Base-by-base conservation (phyloP, 2,888 invertebrate genomes). In the Molorchus minor region DNA sequence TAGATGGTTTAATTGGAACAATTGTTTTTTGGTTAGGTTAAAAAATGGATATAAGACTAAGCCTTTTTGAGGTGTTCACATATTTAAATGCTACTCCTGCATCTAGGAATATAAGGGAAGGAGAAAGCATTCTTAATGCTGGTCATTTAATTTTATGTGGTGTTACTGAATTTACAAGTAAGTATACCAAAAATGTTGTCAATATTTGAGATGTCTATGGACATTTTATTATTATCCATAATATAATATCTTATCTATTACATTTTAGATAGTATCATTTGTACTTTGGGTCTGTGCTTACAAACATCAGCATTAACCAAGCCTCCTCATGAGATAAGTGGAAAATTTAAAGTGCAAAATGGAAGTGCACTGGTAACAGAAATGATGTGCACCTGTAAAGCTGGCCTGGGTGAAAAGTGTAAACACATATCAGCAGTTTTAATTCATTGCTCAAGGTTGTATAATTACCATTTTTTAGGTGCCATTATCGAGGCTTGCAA, bases 141-240 rank as follows among this genome's bases (percentile, higher is more conserved):
- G n/a, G 38, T n/a, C 4, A 38, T n/a, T 38, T 38, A 38, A 17
- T 38, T 38, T 38, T 38, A 19, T 38, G 38, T 38, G 38, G 38
- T 17, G 19, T 38, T 8, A 38, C 38, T 8, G 8, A 38, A 17
- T 16, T 16, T 38, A 17, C 16, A 17, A 19, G 38, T 38, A 38
- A 38, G 17, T 3, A 3, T 16, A 17, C 10, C 8, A 38, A 17
- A 17, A 15, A 12, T 38, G 13, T 38, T 38, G 16, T 38, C 19
- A 16, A 8, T 38, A 19, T 38, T n/a, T n/a, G n/a, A n/a, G n/a
- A n/a, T n/a, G n/a, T n/a, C n/a, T n/a, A n/a, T n/a, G n/a, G n/a
- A n/a, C n/a, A n/a, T n/a, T n/a, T n/a, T n/a, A n/a, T n/a, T n/a
- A n/a, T n/a, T n/a, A n/a, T n/a, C n/a, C n/a, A n/a, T n/a, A n/a